A percentile compares a stretch with the other conserved stretches of the same genome.
Conservation (phyloP, 2,797 vertebrate species). For the Falco cherrug region DNA sequence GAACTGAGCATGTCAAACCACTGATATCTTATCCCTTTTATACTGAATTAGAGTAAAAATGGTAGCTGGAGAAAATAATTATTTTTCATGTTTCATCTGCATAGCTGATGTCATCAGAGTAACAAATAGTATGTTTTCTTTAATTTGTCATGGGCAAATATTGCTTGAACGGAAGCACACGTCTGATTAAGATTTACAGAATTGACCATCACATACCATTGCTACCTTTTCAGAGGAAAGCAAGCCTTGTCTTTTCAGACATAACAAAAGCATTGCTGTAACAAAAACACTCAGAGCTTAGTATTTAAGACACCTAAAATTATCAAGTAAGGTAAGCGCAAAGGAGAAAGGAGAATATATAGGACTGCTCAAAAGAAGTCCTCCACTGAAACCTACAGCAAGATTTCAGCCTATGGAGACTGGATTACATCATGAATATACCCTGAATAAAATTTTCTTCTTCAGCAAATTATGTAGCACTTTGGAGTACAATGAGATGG, state of each 20-base stretch:
- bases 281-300: not conserved
- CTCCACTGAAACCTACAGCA: not conserved
- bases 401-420: not conserved
- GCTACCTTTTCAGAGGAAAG: not conserved
- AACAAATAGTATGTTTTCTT: not conserved
- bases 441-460: not conserved
- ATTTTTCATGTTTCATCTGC: conserved; percentile 11
- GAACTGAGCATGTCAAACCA: not conserved
- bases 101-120: not conserved
- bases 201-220: rapidly evolving
- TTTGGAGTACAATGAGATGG: not conserved
- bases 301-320: not conserved
- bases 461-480: not conserved
- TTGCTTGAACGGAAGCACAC: not conserved
- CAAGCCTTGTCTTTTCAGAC: not conserved
- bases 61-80: not conserved
- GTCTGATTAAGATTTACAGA: not conserved
- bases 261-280: not conserved
- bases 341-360: not conserved
- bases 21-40: not conserved
- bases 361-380: not conserved
- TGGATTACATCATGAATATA: not conserved
- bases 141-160: not conserved
- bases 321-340: not conserved
- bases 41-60: conserved; percentile 7